phyloP scores from a whole-genome alignment of 2,113 vertebrate species.

The Dolichotis patagonum region DNA sequence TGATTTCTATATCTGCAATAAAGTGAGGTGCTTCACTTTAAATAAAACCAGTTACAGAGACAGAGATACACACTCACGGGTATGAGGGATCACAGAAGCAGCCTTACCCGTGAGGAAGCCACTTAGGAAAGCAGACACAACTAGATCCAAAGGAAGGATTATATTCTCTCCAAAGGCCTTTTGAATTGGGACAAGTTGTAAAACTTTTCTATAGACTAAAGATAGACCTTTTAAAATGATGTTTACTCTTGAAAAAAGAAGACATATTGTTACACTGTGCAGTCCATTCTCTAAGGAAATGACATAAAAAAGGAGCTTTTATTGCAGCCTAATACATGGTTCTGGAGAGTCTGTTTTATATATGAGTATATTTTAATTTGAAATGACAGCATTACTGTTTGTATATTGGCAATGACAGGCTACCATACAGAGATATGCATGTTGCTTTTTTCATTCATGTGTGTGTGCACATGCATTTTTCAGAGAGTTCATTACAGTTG shows the following conservation, averaged over 20 bases:
- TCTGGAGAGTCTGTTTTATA: constrained; percentile 30
- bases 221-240: constrained; percentile 52
- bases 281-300: constrained; percentile 71
- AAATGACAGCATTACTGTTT: constrained; percentile 55
- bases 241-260: constrained; percentile 61
- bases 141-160: constrained; percentile 37
- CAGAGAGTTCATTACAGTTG: constrained; percentile 67
- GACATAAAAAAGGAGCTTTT: constrained; percentile 36
- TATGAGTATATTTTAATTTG: not conserved
- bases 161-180: constrained; percentile 45
- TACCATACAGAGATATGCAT: not conserved
- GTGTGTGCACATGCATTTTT: not conserved
- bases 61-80: rapidly evolving
- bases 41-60: not conserved
- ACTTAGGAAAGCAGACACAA: constrained; percentile 27
- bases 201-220: constrained; percentile 21
- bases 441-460: not conserved
- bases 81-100: not conserved
- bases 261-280: constrained; percentile 30
- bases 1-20: not conserved
- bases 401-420: constrained; percentile 20
- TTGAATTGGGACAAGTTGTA: constrained; percentile 24
- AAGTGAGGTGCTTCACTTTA: not conserved
- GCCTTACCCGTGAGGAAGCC: not conserved
- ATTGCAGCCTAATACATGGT: constrained; percentile 31